Conservation (phyloP, 1,140 invertebrate genomes). For the Rhopalosiphum padi region DNA sequence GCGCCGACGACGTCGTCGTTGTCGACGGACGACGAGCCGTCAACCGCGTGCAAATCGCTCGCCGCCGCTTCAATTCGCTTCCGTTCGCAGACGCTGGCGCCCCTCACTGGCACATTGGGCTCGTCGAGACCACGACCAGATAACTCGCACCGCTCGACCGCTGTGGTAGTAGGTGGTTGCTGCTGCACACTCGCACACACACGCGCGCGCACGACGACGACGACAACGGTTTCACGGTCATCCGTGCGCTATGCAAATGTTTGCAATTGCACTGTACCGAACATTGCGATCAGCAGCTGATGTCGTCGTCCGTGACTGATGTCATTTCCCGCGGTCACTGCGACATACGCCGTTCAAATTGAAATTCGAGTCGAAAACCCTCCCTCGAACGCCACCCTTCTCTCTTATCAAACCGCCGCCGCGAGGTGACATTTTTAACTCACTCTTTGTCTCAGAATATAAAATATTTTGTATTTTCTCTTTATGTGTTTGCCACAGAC, state of each 20-base stretch:
- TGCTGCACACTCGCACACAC: background rate
- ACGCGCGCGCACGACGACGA: background rate
- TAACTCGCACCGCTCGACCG: background rate
- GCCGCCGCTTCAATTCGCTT: background rate
- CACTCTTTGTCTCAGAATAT: background rate
- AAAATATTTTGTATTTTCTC: no score
- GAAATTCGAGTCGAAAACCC: background rate
- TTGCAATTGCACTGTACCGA: background rate
- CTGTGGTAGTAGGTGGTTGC: background rate
- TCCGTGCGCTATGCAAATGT: background rate
- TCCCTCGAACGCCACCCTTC: background rate
- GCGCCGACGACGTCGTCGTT: background rate
- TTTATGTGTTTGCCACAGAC: conserved; percentile 22
- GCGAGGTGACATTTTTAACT: background rate
- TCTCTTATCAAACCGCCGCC: background rate
- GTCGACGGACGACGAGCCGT: background rate
- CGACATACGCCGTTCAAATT: background rate
- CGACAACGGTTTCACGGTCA: conserved; percentile 59
- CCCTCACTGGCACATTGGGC: conserved; percentile 7
- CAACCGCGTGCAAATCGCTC: conserved; percentile 1
- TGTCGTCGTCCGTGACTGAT: background rate
- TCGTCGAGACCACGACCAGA: background rate
- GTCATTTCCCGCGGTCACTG: background rate
- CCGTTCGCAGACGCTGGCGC: background rate
- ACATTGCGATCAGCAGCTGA: background rate